Conservation (phyloP, 2,888 invertebrate genomes). For the Smittia aterrima region DNA sequence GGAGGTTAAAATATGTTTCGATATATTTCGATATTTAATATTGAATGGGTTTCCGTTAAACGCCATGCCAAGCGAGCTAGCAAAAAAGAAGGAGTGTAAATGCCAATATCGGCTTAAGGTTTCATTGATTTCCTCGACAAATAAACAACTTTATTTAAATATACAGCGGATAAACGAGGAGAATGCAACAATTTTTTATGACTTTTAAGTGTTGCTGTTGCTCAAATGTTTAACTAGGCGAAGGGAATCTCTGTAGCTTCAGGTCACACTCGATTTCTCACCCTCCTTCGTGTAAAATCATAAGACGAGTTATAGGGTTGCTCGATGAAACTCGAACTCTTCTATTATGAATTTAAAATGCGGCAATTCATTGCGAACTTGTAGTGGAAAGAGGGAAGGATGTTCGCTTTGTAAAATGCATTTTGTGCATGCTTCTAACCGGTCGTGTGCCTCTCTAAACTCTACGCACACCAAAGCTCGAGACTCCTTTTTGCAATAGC, state of each 20-base stretch:
- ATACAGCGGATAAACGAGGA: background rate
- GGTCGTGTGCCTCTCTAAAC: constrained; percentile 29
- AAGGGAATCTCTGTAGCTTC: background rate
- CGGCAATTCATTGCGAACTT: background rate
- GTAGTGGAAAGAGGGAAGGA: background rate
- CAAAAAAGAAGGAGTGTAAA: background rate
- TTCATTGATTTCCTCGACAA: background rate
- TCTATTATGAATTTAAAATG: no score
- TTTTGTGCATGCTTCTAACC: background rate
- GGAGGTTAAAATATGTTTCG: background rate
- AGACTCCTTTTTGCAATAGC: no score
- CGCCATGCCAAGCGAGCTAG: background rate
- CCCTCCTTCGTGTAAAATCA: background rate
- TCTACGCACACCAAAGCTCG: constrained; percentile 20
- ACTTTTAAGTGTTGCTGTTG: background rate
- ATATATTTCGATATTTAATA: background rate
- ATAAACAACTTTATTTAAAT: background rate
- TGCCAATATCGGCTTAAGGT: background rate
- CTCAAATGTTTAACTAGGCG: no score
- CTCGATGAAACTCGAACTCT: no score
- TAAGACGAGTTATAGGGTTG: no score
- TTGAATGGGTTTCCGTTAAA: background rate
- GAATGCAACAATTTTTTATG: background rate
- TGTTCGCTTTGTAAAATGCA: background rate
- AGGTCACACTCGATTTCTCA: background rate